Percentiles rank a stretch among this genome's conserved stretches.
These are phyloP conservation scores for Anabas testudineus DNA, from an alignment of 2,797 vertebrate genomes.

Conservation along the genomic window DNA sequence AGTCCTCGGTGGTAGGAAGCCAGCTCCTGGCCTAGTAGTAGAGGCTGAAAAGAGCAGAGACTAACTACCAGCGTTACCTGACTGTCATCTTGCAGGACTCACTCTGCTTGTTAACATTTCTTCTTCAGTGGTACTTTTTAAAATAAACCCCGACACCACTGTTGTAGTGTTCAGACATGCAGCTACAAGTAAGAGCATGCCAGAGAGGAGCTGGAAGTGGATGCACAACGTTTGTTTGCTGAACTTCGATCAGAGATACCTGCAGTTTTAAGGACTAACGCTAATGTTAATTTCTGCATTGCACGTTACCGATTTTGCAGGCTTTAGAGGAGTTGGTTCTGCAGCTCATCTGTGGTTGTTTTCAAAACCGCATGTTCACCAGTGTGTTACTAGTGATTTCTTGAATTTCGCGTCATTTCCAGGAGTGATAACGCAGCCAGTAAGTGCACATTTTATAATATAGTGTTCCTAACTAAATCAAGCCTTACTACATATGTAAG, in stretches of 20 bases:
- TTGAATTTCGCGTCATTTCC: neutral
- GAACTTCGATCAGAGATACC: neutral
- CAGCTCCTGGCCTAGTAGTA: slow-evolving; percentile 45
- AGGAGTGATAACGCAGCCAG: neutral
- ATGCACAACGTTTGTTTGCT: neutral
- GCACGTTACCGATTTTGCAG: neutral
- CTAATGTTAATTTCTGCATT: too few species aligned
- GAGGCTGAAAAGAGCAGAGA: slow-evolving; percentile 8
- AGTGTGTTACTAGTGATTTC: slow-evolving; percentile 1
- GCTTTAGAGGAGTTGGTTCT: neutral
- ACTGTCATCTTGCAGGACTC: neutral
- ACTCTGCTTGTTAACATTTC: neutral
- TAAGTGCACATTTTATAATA: neutral
- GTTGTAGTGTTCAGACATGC: neutral
- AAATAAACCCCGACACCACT: neutral
- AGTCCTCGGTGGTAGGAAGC: slow-evolving; percentile 9
- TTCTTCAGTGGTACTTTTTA: too few species aligned
- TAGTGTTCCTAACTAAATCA: neutral
- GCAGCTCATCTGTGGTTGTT: neutral
- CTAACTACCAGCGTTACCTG: neutral
- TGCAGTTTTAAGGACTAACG: neutral
- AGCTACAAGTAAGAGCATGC: neutral
- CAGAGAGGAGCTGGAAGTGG: neutral
- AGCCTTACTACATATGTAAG: neutral
- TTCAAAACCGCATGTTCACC: neutral